Base-by-base conservation (phyloP, 1,140 invertebrate genomes). In the Ips typographus region DNA sequence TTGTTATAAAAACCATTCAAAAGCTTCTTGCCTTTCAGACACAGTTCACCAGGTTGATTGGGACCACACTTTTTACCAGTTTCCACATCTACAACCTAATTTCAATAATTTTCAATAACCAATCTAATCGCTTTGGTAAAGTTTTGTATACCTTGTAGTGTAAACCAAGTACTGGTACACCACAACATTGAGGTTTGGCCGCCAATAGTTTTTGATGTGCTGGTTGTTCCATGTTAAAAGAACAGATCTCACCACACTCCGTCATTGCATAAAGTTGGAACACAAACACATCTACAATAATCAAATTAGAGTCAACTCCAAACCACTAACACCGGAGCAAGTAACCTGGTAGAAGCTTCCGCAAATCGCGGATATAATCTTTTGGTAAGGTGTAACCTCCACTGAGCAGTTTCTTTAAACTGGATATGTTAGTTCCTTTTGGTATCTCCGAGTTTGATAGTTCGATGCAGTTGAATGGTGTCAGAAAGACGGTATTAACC, bases 31-130 rank as follows among this genome's bases (percentile, higher is more conserved):
- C 83, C 80, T 62, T 81, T 81, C 3, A 85, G 72, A 56, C 83
- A 85, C 37, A 90, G 74, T 77, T 90, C 89, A 40, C 89, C 89
- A 65, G 72, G 62, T 72, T 83, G 68, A 53, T 83, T 78, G 2
- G 83, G 79, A 2, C 83, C 84, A 42, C 85, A 73, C 57, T 76
- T 53, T 72, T 81, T 70, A 51, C 81, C 79, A 7, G 81, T 84
- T 41, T 85, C 78, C 38, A 77, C 22, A 77, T 85, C 78, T 36
- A 83, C 74, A 36, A 80, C 58, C 74, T 79, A 47, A 47, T 5
- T 47, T 47, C 22, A 22, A 22, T 22, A 22, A 22, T 22, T 22
- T 22, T 22, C 22, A 22, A 22, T 22, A 22, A 22, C 22, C 22
- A 22, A 22, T 22, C 22, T 22, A 22, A 22, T 22, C 22, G 22